Conservation (phyloP, 2,113 vertebrate genomes). For the Gymnogyps californianus region DNA sequence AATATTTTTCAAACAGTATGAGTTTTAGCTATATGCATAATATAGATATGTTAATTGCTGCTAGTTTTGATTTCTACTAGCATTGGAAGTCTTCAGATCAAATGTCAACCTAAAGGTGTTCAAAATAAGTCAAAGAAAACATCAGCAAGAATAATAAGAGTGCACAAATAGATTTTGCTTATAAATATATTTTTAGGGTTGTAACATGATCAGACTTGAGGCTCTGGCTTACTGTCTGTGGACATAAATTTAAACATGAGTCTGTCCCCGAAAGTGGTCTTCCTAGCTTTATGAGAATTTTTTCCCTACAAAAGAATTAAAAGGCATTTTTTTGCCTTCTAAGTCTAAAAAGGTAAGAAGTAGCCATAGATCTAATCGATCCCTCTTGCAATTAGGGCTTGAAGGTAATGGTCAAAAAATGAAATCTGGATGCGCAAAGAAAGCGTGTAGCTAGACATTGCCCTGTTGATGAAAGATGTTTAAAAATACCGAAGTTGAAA, state of each 20-base stretch:
- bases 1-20: neutral
- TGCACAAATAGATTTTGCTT: neutral
- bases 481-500: neutral
- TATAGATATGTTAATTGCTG: neutral
- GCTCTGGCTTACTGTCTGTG: neutral
- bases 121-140: neutral
- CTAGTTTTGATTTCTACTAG: neutral
- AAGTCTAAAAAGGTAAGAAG: neutral
- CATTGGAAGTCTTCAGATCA: neutral
- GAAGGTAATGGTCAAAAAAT: neutral
- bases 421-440: neutral
- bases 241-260: neutral
- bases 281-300: neutral
- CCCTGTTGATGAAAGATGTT: neutral
- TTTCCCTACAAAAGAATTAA: neutral
- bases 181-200: neutral
- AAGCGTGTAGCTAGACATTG: neutral
- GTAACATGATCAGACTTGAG: neutral
- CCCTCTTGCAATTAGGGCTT: neutral
- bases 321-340: neutral
- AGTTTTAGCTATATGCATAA: neutral
- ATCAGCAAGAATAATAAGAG: neutral
- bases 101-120: neutral
- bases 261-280: neutral
- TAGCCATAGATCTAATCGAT: neutral